Base-by-base conservation (phyloP, 2,113 vertebrate genomes). In the Glaucomys volans region DNA sequence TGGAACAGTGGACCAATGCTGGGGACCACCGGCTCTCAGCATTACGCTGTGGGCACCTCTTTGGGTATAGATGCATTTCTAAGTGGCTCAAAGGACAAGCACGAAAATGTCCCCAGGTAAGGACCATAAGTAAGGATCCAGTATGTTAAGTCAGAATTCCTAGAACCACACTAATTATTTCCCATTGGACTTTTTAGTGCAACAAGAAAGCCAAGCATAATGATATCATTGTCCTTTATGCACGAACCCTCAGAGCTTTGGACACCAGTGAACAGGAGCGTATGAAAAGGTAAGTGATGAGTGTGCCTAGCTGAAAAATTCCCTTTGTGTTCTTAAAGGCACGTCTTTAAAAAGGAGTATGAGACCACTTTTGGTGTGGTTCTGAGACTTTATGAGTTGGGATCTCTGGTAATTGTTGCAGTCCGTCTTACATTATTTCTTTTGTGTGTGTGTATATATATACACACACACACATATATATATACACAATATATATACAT, bases 81-180 rank as follows among this genome's bases (percentile, higher is more conserved):
- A 99, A 98, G 84, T 99, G 99, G 99, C 98, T 99, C 75, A 99
- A 95, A 82, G 98, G 99, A 42, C 98, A 99, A 20, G 97, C 99
- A 7, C 99, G 98, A 42, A 99, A 99, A 97, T 99, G 99, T 87
- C 99, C 99, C 0, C 99, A 99, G 99, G 99, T 99, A 96, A 96
- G 97, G 72, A 91, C 67, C 11, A 1, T 69, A 22, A 32, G 22
- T 44, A 50, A 87, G 28, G 26, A 69, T 44, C 30, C 2, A 42
- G 18, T 37, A 28, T 89, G 28, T 77, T 84, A 72, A 83, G 14
- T 93, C 67, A 83, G 18, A 81, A 81, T 87, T 62, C 22, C 74
- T 9, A 0, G 54, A 80, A 0, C 52, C 37, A 97, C 20, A 8
- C 52, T 66, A 50, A 97, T 54, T 52, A 10, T 98, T 37, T 96